Percentiles rank a stretch among this genome's conserved stretches.
Conservation (phyloP, 2,888 invertebrate genomes). For the Habrosyne pyritoides region DNA sequence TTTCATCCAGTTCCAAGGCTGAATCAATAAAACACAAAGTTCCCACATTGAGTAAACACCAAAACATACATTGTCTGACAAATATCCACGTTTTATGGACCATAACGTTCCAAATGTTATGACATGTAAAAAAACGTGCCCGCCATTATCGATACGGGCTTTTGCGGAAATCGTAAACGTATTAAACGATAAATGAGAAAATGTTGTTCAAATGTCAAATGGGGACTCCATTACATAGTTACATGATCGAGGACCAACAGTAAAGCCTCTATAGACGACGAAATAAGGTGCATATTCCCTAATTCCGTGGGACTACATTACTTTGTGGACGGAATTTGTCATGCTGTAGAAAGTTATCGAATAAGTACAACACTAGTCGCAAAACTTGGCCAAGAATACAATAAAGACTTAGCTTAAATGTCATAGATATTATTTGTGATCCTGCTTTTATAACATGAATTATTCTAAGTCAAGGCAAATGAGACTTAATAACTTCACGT, state of each 20-base stretch:
- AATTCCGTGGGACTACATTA: too few species aligned
- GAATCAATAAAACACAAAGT: background rate
- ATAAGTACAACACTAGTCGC: background rate
- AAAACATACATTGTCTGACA: constrained; percentile 2
- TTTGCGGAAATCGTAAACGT: constrained; percentile 3
- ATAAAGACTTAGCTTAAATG: background rate
- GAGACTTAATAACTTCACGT: too few species aligned
- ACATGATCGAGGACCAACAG: too few species aligned
- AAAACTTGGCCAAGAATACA: background rate
- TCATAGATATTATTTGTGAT: background rate
- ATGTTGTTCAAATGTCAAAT: background rate
- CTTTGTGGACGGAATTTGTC: too few species aligned
- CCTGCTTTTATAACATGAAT: background rate
- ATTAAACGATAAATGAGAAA: constrained; percentile 1
- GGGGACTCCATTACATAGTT: too few species aligned
- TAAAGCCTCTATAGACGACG: too few species aligned
- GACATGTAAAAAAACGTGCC: constrained; percentile 6
- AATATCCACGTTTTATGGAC: constrained; percentile 2
- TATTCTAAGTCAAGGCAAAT: too few species aligned
- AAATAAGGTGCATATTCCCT: too few species aligned
- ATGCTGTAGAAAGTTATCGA: background rate
- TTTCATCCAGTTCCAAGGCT: background rate
- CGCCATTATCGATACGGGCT: constrained; percentile 1
- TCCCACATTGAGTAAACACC: constrained; percentile 2
- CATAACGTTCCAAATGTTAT: constrained; percentile 9